Conservation (phyloP, 2,797 vertebrate genomes). For the Pristis pectinata region DNA sequence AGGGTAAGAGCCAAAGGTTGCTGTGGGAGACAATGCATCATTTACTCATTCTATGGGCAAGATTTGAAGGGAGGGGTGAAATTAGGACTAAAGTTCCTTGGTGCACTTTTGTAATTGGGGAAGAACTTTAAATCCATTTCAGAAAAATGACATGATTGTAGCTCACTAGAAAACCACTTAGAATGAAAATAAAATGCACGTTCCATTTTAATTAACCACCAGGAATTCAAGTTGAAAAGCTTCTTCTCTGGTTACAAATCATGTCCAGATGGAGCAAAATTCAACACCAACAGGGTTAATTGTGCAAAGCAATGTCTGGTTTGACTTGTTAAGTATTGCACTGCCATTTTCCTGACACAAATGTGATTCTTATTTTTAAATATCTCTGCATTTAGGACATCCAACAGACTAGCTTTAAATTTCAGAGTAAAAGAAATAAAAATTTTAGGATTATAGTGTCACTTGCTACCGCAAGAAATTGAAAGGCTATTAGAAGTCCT, state of each 20-base stretch:
- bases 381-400: neutral
- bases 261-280: conserved; percentile 12
- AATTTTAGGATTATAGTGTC: neutral
- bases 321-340: neutral
- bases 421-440: no score
- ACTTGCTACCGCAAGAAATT: neutral
- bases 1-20: neutral
- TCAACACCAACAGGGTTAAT: neutral
- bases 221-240: neutral
- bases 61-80: neutral
- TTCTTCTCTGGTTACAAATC: conserved; percentile 5
- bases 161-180: neutral
- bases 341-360: neutral
- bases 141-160: neutral
- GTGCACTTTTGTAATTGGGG: neutral
- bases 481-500: neutral
- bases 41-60: neutral
- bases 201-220: neutral
- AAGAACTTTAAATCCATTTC: neutral
- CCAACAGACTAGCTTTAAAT: neutral
- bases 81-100: neutral
- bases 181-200: neutral
- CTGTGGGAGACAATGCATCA: neutral
- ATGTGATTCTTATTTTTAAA: neutral
- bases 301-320: neutral